Conservation (phyloP, 2,888 invertebrate species). For the Eurois occulta region DNA sequence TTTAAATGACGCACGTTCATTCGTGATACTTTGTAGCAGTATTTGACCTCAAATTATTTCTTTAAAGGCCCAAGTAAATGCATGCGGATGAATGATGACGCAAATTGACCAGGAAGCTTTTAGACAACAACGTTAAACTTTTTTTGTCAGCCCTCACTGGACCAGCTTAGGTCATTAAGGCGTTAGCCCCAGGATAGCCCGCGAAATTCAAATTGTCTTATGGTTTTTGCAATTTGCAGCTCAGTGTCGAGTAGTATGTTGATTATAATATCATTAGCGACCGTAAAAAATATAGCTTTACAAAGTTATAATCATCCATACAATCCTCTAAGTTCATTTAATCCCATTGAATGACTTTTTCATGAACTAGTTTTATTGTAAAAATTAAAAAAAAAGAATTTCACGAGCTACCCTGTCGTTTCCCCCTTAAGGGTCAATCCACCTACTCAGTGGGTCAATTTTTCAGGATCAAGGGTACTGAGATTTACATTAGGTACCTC, state of each 20-base stretch:
- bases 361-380: neutral
- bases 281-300: too few species aligned
- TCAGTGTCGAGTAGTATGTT: too few species aligned
- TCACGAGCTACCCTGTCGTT: too few species aligned
- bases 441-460: neutral
- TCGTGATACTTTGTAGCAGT: neutral
- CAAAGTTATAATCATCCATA: too few species aligned
- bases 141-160: neutral
- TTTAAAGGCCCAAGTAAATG: neutral
- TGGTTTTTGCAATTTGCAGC: too few species aligned
- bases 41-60: conserved; percentile 26
- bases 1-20: conserved; percentile 14
- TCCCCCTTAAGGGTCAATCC: neutral
- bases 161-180: neutral
- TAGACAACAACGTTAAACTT: neutral
- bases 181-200: too few species aligned
- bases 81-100: conserved; percentile 18
- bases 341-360: too few species aligned
- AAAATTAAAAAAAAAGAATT: too few species aligned
- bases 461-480: neutral
- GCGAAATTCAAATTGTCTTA: too few species aligned
- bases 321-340: too few species aligned
- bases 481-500: too few species aligned
- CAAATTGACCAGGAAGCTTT: conserved; percentile 8
- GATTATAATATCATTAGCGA: too few species aligned